phyloP scores from a whole-genome alignment of 2,797 vertebrate species.

The Anas georgica region DNA sequence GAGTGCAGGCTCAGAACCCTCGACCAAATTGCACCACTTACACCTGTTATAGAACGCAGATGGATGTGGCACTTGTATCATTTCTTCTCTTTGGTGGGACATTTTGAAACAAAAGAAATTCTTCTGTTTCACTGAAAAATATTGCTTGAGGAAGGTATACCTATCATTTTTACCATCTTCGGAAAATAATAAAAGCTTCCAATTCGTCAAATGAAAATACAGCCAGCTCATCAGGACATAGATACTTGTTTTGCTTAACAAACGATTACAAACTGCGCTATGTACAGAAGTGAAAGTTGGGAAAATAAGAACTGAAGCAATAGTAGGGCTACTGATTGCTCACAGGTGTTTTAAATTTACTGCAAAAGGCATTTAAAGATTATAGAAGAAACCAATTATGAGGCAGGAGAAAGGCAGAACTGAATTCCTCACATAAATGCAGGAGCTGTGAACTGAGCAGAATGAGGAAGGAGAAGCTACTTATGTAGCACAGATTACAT shows the following conservation, averaged over 20 bases:
- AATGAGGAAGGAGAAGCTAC: neutral
- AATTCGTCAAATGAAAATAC: neutral
- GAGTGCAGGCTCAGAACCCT: neutral
- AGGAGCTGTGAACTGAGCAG: neutral
- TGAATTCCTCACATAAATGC: neutral
- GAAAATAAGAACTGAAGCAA: neutral
- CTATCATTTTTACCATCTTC: neutral
- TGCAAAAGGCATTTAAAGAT: neutral
- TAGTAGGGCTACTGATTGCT: neutral
- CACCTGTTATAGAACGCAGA: rapidly evolving
- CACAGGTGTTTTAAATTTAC: neutral
- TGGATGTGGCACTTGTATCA: neutral
- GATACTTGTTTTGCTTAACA: neutral
- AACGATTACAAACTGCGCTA: neutral
- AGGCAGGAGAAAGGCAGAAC: neutral
- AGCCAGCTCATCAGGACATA: neutral
- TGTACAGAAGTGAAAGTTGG: neutral
- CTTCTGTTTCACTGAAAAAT: neutral
- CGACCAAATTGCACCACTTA: neutral
- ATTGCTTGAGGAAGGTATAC: neutral
- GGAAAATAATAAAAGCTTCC: neutral
- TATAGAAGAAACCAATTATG: neutral
- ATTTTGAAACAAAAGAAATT: neutral
- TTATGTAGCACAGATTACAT: neutral
- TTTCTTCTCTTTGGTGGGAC: neutral